Percentiles rank a stretch among this genome's conserved stretches.
Conservation (phyloP, 1,140 invertebrate genomes). For the Mamestra configurata region DNA sequence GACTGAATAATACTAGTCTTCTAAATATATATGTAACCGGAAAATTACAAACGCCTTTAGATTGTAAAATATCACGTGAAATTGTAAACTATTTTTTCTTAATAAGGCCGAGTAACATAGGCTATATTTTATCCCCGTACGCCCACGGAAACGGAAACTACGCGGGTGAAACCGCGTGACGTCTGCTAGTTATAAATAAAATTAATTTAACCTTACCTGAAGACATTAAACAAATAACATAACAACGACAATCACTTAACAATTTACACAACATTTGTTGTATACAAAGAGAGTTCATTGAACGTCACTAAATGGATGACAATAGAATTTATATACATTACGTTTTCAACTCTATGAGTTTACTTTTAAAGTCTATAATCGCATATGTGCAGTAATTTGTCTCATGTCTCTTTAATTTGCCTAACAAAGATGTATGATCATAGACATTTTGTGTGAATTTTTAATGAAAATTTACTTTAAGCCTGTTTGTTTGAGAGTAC, state of each 20-base stretch:
- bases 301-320: conserved; percentile 11
- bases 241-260: conserved; percentile 1
- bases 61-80: too few relatives aligned
- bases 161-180: too few relatives aligned
- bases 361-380: background rate
- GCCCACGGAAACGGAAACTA: too few relatives aligned
- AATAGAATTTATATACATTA: background rate
- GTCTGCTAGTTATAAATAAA: too few relatives aligned
- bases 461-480: conserved; percentile 59
- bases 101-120: too few relatives aligned
- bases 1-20: too few relatives aligned
- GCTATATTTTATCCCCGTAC: too few relatives aligned
- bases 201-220: background rate
- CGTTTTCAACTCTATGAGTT: conserved; percentile 10
- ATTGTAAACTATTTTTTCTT: too few relatives aligned
- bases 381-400: background rate
- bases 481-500: conserved; percentile 26
- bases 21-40: too few relatives aligned
- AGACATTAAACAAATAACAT: conserved; percentile 1
- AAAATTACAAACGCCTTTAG: too few relatives aligned
- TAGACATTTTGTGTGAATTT: conserved; percentile 29
- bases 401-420: conserved; percentile 48
- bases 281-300: conserved; percentile 4
- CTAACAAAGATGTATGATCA: conserved; percentile 58
- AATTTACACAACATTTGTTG: conserved; percentile 1